phyloP scores from a whole-genome alignment of 2,113 vertebrate species.

The Salvelinus namaycush region DNA sequence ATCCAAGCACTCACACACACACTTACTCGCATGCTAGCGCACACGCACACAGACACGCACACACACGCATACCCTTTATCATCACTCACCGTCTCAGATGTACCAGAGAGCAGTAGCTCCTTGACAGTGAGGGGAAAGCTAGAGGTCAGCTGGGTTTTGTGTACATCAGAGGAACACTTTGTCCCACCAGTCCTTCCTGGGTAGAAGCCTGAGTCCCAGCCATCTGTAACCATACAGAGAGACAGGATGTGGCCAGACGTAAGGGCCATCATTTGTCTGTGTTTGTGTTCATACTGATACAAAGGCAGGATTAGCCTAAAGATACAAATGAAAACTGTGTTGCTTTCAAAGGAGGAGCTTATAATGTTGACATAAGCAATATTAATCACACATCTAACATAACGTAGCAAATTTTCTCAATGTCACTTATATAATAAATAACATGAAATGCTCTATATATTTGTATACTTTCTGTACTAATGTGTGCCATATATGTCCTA shows the following conservation, averaged over 20 bases:
- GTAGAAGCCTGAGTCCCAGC: constrained; percentile 73
- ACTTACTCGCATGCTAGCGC: not conserved
- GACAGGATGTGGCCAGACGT: not conserved
- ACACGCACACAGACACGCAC: not conserved
- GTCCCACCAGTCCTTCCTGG: constrained; percentile 52
- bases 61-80: not conserved
- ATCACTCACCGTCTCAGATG: constrained; percentile 78
- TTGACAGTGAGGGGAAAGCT: constrained; percentile 83
- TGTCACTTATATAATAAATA: too few species aligned
- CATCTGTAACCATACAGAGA: constrained; percentile 67
- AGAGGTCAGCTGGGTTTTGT: constrained; percentile 27
- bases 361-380: too few species aligned
- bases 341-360: too few species aligned
- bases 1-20: not conserved
- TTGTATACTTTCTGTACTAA: not conserved
- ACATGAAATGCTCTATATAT: not conserved
- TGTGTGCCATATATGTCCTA: constrained; percentile 56
- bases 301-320: too few species aligned
- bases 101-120: constrained; percentile 86
- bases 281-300: not conserved
- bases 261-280: constrained; percentile 3
- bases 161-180: constrained; percentile 24
- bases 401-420: too few species aligned
- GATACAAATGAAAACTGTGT: not conserved
- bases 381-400: too few species aligned